Base-by-base conservation (phyloP, 2,797 vertebrate species). In the Sitta carolinensis region DNA sequence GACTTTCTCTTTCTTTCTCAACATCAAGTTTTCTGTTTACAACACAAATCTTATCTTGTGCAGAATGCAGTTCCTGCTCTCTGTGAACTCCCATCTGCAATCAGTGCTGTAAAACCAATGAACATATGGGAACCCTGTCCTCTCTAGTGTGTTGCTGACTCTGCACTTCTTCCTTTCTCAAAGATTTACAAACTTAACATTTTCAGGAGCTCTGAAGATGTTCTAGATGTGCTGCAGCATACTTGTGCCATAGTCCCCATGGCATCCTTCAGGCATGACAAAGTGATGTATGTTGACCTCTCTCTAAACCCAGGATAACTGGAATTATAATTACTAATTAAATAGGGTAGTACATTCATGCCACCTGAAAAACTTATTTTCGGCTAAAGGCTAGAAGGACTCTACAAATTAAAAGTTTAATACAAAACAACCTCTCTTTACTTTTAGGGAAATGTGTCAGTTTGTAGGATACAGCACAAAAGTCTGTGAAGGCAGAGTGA, bases 1-100 rank as follows among this genome's bases (percentile, higher is more conserved):
- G 51, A 32, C 58, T 94, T 93, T 89, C 66, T 67, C 25, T 88
- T 93, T 78, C 68, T 80, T 74, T 76, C 36, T 90, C 52, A 57
- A 7, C 13, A 11, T 50, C 16, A 50, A 19, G 57, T 69, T 94
- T 93, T 83, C 40, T 91, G 54, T 87, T 78, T 55, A 32, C 40
- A 85, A 15, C 40, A 50, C 1, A 4, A 80, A 52, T 30, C 54
- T 85, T 47, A 51, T 59, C 51, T 85, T 45, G 34, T 11, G 15
- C 55, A 59, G 78, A 87, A 38, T 7, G 11, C 8, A 2, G 34
- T 78, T 82, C 75, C 34, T 55, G 58, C 76, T 40, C 6, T 36
- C 16, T 77, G 30, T 5, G 2, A 68, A 13, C 54, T 89, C 50
- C 72, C 84, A 81, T 72, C 25, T 58, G 62, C 74, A 34, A 36